phyloP scores from a whole-genome alignment of 2,113 vertebrate genomes.

The rabbit (Oryctolagus cuniculus) region mOryCun1.1 NC_091438.1:61535501-61536000 shows the following conservation, averaged over 20 bases:
- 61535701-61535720: conserved; percentile 20
- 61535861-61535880: too few relatives aligned
- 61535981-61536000: too few relatives aligned
- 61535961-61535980: too few relatives aligned
- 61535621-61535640: conserved; percentile 26
- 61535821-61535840: too few relatives aligned
- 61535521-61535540: background rate
- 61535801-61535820: too few relatives aligned
- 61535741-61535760: conserved; percentile 16
- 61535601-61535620: conserved; percentile 41
- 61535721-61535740: conserved; percentile 36
- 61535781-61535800: too few relatives aligned
- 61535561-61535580: conserved; percentile 51
- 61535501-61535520: background rate
- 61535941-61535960: too few relatives aligned
- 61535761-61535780: too few relatives aligned
- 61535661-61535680: conserved; percentile 33
- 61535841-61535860: too few relatives aligned
- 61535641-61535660: background rate
- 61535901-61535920: too few relatives aligned
- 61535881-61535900: too few relatives aligned
- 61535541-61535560: conserved; percentile 42
- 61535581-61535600: background rate
- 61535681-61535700: background rate
- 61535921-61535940: too few relatives aligned